phyloP scores from a whole-genome alignment of 2,888 invertebrate genomes.

The Stictocephala bisonia region DNA sequence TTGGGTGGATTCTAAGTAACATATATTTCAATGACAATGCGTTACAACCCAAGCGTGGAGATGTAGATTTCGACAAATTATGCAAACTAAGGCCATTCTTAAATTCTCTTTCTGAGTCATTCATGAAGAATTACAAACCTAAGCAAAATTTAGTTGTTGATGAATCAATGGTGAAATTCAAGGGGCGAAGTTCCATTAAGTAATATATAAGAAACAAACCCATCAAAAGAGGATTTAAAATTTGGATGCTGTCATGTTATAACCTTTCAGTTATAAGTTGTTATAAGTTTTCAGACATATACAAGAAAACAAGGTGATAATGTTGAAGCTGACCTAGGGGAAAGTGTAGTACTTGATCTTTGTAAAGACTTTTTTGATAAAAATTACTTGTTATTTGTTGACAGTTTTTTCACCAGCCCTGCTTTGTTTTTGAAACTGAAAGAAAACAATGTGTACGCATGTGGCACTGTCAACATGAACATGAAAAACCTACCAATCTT shows the following conservation, averaged over 20 bases:
- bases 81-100: conserved; percentile 7
- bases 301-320: too few relatives aligned
- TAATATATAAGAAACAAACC: too few relatives aligned
- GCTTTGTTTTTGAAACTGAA: conserved; percentile 7
- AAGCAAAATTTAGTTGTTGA: too few relatives aligned
- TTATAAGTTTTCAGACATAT: too few relatives aligned
- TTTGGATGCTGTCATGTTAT: too few relatives aligned
- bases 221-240: too few relatives aligned
- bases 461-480: conserved; percentile 1
- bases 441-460: too few relatives aligned
- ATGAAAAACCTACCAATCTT: neutral
- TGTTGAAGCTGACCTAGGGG: neutral
- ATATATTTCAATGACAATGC: conserved; percentile 20
- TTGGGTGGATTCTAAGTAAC: conserved; percentile 4
- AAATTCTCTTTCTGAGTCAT: neutral
- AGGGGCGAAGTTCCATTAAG: too few relatives aligned
- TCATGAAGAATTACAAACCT: too few relatives aligned
- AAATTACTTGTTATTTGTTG: conserved; percentile 11
- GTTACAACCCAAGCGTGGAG: neutral
- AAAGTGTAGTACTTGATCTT: neutral
- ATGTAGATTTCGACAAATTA: conserved; percentile 10
- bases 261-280: too few relatives aligned
- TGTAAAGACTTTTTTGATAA: neutral
- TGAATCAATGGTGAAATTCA: too few relatives aligned
- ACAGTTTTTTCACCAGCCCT: conserved; percentile 4